Evolutionary conservation across 2,113 vertebrate genomes (phyloP).

Genomic region (Camelus dromedarius): DNA sequence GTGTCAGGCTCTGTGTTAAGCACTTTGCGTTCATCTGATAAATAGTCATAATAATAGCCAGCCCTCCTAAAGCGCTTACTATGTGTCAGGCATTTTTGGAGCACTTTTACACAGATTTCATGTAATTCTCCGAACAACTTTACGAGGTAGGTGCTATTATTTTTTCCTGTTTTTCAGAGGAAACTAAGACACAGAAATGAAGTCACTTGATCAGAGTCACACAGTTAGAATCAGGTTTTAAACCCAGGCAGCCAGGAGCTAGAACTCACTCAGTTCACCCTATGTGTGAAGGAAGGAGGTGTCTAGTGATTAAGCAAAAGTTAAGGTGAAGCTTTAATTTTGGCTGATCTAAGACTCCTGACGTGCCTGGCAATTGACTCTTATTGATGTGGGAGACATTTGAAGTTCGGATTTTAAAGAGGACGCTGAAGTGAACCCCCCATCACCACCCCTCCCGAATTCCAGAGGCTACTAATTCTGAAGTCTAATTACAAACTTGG

Average conservation of each 20-base stretch:
- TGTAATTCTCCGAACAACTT: background rate
- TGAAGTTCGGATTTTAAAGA: background rate
- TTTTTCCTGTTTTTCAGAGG: background rate
- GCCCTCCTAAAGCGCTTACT: background rate
- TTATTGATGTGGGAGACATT: background rate
- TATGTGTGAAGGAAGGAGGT: background rate
- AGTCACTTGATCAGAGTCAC: conserved; percentile 66
- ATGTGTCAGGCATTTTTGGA: background rate
- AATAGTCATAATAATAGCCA: background rate
- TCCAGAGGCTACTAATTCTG: background rate
- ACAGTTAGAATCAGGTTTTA: background rate
- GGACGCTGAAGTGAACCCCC: background rate
- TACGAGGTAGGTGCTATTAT: background rate
- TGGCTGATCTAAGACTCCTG: background rate
- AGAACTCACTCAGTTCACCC: background rate
- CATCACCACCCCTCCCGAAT: background rate
- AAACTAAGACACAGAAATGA: background rate
- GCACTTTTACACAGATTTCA: background rate
- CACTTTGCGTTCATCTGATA: background rate
- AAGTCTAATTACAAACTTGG: background rate
- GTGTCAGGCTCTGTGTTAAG: background rate
- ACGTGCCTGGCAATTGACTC: background rate
- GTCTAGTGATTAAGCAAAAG: background rate
- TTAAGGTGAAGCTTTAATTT: conserved; percentile 6
- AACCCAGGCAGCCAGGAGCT: background rate